Evolutionary conservation across 2,888 invertebrate species (phyloP).

Genomic region (Formica aserva): DNA sequence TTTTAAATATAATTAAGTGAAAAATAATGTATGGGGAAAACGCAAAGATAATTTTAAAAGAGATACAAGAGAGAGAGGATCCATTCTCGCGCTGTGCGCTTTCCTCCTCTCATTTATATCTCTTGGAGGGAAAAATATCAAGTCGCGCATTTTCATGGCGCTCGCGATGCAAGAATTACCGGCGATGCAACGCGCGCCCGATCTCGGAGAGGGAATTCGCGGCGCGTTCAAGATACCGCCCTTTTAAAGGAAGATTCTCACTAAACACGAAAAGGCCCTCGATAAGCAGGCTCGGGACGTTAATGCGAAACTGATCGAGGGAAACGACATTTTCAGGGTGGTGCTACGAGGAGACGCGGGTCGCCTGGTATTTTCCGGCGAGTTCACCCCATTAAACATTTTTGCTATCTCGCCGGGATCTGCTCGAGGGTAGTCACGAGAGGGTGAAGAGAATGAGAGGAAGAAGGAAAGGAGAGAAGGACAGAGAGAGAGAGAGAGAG

Average conservation of each 20-base stretch:
- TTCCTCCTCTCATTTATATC: slow-evolving; percentile 33
- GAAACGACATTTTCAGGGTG: slow-evolving; percentile 80
- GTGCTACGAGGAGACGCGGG: slow-evolving; percentile 77
- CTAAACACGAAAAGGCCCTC: slow-evolving; percentile 65
- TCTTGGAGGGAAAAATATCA: slow-evolving; percentile 13
- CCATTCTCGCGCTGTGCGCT: slow-evolving; percentile 2
- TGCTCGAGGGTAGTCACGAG: slow-evolving; percentile 73
- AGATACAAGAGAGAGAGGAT: not conserved
- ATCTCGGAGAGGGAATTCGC: slow-evolving; percentile 42
- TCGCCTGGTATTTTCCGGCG: slow-evolving; percentile 83
- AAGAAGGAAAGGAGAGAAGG: slow-evolving; percentile 32
- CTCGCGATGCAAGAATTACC: slow-evolving; percentile 55
- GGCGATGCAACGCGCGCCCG: slow-evolving; percentile 25
- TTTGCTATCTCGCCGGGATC: slow-evolving; percentile 83
- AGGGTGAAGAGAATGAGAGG: slow-evolving; percentile 50
- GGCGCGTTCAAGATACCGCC: slow-evolving; percentile 16
- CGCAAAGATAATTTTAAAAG: slow-evolving; percentile 6
- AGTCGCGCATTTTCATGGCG: slow-evolving; percentile 19
- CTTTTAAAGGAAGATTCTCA: slow-evolving; percentile 23
- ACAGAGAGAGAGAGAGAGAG: slow-evolving; percentile 55
- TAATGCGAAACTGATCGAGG: slow-evolving; percentile 83
- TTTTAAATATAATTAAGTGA: not conserved
- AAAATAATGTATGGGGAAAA: not conserved
- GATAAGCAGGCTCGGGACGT: slow-evolving; percentile 75
- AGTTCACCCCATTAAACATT: slow-evolving; percentile 86